phyloP scores from a whole-genome alignment of 1,140 invertebrate species.

The Drosophila saltans region DNA sequence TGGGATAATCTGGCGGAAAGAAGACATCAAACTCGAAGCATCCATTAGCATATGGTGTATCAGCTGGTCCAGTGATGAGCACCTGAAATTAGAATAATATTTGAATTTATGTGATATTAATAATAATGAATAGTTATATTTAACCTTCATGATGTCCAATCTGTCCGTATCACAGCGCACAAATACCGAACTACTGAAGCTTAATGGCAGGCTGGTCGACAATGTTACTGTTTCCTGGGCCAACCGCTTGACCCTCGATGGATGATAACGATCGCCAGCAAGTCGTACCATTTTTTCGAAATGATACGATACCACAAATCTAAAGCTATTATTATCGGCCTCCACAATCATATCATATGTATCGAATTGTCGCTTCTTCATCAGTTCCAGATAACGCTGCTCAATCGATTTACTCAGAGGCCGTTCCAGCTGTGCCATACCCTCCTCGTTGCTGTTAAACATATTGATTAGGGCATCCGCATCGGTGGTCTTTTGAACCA shows the following conservation, averaged over 20 bases:
- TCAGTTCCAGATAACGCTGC: slow-evolving; percentile 92
- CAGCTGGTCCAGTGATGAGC: slow-evolving; percentile 94
- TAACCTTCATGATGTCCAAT: slow-evolving; percentile 96
- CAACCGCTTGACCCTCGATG: slow-evolving; percentile 94
- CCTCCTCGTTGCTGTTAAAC: slow-evolving; percentile 77
- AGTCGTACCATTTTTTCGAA: slow-evolving; percentile 94
- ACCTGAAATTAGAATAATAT: slow-evolving; percentile 85
- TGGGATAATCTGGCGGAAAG: slow-evolving; percentile 94
- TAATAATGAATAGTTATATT: neutral
- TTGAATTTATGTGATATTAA: neutral
- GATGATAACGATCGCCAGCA: slow-evolving; percentile 93
- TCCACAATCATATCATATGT: slow-evolving; percentile 96
- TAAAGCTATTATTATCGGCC: slow-evolving; percentile 87
- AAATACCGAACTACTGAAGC: slow-evolving; percentile 97
- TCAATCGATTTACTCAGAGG: slow-evolving; percentile 85
- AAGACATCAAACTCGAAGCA: slow-evolving; percentile 96
- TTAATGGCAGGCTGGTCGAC: slow-evolving; percentile 96
- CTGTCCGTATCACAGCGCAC: slow-evolving; percentile 97
- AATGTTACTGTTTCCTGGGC: slow-evolving; percentile 98
- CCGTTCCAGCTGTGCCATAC: slow-evolving; percentile 83
- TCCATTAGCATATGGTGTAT: slow-evolving; percentile 95
- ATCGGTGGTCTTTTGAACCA: slow-evolving; percentile 89
- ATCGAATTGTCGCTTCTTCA: slow-evolving; percentile 95
- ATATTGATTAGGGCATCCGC: slow-evolving; percentile 81
- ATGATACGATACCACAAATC: slow-evolving; percentile 95